Base-by-base conservation (phyloP, 2,888 invertebrate genomes). In the Rutpela maculata region DNA sequence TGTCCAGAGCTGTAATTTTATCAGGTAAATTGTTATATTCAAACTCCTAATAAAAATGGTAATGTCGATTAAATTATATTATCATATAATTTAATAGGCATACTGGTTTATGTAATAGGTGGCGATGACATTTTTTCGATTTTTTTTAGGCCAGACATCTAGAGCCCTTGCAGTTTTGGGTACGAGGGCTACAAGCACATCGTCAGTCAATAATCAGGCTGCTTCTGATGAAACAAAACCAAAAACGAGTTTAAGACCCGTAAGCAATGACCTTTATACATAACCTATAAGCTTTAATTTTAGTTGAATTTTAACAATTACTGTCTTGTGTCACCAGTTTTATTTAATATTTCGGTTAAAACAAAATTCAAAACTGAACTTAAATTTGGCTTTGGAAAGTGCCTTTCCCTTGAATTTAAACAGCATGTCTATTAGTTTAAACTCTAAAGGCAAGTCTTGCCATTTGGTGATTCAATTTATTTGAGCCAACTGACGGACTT, bases 1-100 rank as follows among this genome's bases (percentile, higher is more conserved):
- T 94, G 88, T 94, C 94, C 85, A 93, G 94, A 87, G 91, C 93
- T 89, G 92, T 93, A 90, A 91, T 93, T 90, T 92, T 93, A 89
- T 91, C 93, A 91, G 93, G 94, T 94, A 92, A 89, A 90, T 78
- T 79, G 56, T 77, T 79, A 76, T 66, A 65, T 57, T 43, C 22
- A 57, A 1, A 18, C 10, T 18, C 1, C 12, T 59, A 11, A 12
- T 59, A 12, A 22, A 59, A 12, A 15, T 22, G 1, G 12, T 5
- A 18, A 59, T 59, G 0, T 15, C 12, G 4, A 15, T 43, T 43
- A 50, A n/a, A 50, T 50, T 43, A 12, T 43, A 15, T 43, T 43
- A 26, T 43, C 4, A 50, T 50, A 15, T 50, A 15, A 11, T 12
- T 15, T 43, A 12, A 50, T 50, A 15, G 3, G 15, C 22, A 19